Conservation (phyloP, 2,888 invertebrate species). For the Tiliacea aurago region DNA sequence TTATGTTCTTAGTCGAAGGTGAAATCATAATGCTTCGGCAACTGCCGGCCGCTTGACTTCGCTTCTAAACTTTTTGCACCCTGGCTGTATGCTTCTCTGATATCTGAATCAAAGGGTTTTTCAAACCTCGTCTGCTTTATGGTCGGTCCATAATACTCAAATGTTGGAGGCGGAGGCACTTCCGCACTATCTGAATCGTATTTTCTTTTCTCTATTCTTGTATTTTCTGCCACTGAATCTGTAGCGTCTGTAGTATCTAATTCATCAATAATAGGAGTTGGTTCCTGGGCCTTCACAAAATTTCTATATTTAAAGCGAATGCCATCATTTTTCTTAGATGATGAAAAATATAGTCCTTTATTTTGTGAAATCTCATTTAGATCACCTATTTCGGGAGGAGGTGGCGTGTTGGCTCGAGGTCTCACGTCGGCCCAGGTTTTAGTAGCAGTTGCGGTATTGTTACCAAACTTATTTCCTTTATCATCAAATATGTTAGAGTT, state of each 20-base stretch:
- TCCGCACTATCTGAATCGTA: slow-evolving; percentile 76
- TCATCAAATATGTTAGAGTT: slow-evolving; percentile 77
- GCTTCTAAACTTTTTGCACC: slow-evolving; percentile 84
- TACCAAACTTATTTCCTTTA: slow-evolving; percentile 74
- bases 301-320: slow-evolving; percentile 79
- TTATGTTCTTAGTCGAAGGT: slow-evolving; percentile 78
- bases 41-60: slow-evolving; percentile 77
- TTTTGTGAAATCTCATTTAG: slow-evolving; percentile 62
- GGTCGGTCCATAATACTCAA: slow-evolving; percentile 91
- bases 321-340: slow-evolving; percentile 73
- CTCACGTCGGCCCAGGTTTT: slow-evolving; percentile 85
- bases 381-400: slow-evolving; percentile 75
- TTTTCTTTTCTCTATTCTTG: slow-evolving; percentile 67
- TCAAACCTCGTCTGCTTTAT: slow-evolving; percentile 77
- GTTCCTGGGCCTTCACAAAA: slow-evolving; percentile 79
- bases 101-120: slow-evolving; percentile 84
- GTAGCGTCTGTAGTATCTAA: slow-evolving; percentile 70
- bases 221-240: slow-evolving; percentile 56
- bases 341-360: slow-evolving; percentile 84
- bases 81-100: slow-evolving; percentile 85
- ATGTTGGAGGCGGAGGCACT: slow-evolving; percentile 92
- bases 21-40: slow-evolving; percentile 85
- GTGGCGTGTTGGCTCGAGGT: slow-evolving; percentile 73
- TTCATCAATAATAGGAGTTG: slow-evolving; percentile 82
- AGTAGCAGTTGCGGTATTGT: slow-evolving; percentile 50